Conservation (phyloP, 2,113 vertebrate genomes). For the Aldabrachelys gigantea region DNA sequence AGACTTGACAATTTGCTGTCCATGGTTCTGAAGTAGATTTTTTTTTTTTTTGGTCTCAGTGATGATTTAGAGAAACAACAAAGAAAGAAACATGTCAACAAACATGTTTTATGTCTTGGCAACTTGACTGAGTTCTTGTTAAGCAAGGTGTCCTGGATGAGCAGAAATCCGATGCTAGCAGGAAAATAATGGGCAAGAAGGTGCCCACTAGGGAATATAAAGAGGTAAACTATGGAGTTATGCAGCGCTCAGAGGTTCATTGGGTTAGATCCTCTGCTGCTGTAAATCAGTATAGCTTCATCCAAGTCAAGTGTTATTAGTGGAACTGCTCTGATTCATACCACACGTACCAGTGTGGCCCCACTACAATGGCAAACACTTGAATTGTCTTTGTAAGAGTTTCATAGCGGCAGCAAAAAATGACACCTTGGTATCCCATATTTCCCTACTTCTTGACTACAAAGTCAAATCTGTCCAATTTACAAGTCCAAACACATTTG, state of each 20-base stretch:
- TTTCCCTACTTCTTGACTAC: not conserved
- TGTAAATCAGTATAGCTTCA: no score
- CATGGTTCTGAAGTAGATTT: not conserved
- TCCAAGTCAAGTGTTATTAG: not conserved
- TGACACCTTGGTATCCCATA: not conserved
- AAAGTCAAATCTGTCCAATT: not conserved
- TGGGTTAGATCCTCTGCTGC: not conserved
- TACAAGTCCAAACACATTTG: not conserved
- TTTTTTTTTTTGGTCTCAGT: not conserved
- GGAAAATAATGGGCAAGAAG: not conserved
- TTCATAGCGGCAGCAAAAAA: conserved; percentile 3
- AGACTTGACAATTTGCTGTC: not conserved
- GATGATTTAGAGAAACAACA: not conserved
- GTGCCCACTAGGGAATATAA: not conserved
- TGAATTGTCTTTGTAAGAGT: not conserved
- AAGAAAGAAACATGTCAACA: not conserved
- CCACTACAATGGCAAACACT: not conserved
- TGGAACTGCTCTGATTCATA: not conserved
- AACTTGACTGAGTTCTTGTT: not conserved
- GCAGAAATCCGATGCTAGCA: not conserved
- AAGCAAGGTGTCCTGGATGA: not conserved
- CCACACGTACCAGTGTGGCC: not conserved
- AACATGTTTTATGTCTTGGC: not conserved
- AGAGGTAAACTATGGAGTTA: not conserved
- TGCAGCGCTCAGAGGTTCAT: not conserved